Evolutionary conservation across 1,140 invertebrate genomes (phyloP), one percentile per base, ranked within the genome.

Genomic region (Drosophila guanche): DNA sequence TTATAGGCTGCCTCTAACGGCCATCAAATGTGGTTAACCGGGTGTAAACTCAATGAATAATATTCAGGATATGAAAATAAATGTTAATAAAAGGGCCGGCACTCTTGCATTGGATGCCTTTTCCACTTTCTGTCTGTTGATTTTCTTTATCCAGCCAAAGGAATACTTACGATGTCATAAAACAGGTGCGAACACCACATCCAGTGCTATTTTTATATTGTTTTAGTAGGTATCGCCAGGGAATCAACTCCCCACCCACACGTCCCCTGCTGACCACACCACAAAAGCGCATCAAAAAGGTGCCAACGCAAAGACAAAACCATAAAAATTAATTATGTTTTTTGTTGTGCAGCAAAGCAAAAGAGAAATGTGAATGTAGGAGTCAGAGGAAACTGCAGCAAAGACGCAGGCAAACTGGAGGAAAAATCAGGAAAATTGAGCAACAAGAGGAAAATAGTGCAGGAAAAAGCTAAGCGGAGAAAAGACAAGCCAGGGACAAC

Each of bases 251-350:
- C 47, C 16, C 56, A 59, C n/a, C n/a, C 22, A 43, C 27, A 33
- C 27, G 29, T 4, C 10, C 10, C 33, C 33, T 42, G 54, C 45
- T 27, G 46, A 42, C 42, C 45, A 25, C 10, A 37, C 33, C 10
- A 4, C 33, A 12, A 12, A 4, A 37, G 33, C 10, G 22, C 60
- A 41, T 16, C 50, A 67, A 33, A 53, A 53, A 61, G 33, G 58
- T 66, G 55, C 37, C 53, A 76, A 65, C 62, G 47, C 56, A 55
- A 55, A 56, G 53, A 79, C 65, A 67, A 68, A 69, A 66, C 76
- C 67, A 73, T 77, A 56, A 77, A 85, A 85, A 85, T 77, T 86
- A 85, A 86, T 85, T 80, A 85, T 86, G 76, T 84, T 76, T 66
- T 80, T 54, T 54, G 61, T 47, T 14, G 23, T 12, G 37, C 23